Evolutionary conservation across 1,140 invertebrate genomes (phyloP), one percentile per base, ranked within the genome.

Genomic region (Callitettix versicolor): DNA sequence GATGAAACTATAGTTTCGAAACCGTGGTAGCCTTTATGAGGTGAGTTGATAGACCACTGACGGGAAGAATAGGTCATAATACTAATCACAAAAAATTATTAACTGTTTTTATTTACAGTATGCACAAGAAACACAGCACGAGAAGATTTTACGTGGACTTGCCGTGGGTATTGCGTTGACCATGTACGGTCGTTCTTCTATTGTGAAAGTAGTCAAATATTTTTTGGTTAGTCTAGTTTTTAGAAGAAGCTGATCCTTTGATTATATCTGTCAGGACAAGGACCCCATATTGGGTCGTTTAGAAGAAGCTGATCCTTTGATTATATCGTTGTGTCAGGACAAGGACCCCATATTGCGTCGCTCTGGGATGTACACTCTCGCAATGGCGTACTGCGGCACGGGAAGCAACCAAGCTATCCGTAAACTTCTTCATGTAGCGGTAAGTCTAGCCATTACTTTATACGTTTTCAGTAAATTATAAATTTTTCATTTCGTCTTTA

Each of bases 321-420:
- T 99, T 33, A 84, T 88, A 60, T 85, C 84, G 44, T 78, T 99
- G 7, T 82, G 85, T 43, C 78, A 80, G 54, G 88, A 91, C 64
- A 91, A 91, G 68, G 90, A 93, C 75, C 87, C 91, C 7, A 84
- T 95, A 53, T 65, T 88, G 14, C 78, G 92, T 52, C 80, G 95
- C 57, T 93, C 92, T 53, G 97, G 91, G 50, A 98, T 98, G 83
- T 97, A 97, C 68, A 98, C 94, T 0, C 77, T 99, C 17, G 95
- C 94, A 0, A 97, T 98, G 84, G 95, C 96, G 0, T 99, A 99
- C 69, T 97, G 93, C 70, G 97, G 97, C 30, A 96, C 92, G 3
- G 95, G 95, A 44, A 95, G 95, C 65, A 98, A 98, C 70, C 84
- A 89, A 67, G 96, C 97, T 0, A 96, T 99, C 61, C 78, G 93